A percentile compares a stretch with the other conserved stretches of the same genome.
Conservation (phyloP, 2,113 vertebrate species). For the Andinoacara biseriatus region DNA sequence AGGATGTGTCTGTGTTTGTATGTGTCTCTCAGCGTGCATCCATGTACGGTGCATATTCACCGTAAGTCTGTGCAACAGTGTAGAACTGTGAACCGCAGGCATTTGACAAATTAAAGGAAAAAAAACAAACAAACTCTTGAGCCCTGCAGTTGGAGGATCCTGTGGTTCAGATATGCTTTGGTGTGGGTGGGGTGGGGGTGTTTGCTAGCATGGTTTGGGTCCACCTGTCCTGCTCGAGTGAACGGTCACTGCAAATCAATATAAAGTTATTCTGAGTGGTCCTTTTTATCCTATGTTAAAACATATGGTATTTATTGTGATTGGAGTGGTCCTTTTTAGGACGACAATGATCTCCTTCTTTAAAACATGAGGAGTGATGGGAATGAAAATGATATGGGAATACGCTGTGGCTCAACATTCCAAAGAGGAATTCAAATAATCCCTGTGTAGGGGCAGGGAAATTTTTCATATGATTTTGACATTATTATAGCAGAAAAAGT, state of each 20-base stretch:
- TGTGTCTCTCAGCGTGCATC: slow-evolving; percentile 12
- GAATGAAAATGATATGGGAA: rapidly evolving
- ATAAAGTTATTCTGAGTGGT: not conserved
- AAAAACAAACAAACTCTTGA: not conserved
- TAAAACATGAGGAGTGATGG: not conserved
- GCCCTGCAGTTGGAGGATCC: not conserved
- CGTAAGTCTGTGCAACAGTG: not conserved
- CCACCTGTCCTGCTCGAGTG: not conserved
- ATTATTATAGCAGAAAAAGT: not conserved
- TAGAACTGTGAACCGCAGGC: slow-evolving; percentile 3
- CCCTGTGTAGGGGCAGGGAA: not conserved
- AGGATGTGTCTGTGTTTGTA: slow-evolving; percentile 60
- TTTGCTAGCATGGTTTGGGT: not conserved
- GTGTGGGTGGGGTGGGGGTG: not conserved
- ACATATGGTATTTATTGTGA: not conserved
- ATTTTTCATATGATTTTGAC: not conserved
- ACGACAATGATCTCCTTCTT: not conserved
- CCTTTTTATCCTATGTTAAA: not conserved
- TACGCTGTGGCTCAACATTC: too few relatives aligned
- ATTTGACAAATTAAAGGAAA: not conserved
- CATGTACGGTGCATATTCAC: not conserved
- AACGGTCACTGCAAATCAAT: not conserved
- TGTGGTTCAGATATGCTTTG: not conserved
- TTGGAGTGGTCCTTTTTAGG: not conserved
- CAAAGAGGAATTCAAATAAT: not conserved